These are phyloP conservation scores for Apamea epomidion DNA, from an alignment of 2,888 invertebrate genomes.

Conservation along the genomic window DNA sequence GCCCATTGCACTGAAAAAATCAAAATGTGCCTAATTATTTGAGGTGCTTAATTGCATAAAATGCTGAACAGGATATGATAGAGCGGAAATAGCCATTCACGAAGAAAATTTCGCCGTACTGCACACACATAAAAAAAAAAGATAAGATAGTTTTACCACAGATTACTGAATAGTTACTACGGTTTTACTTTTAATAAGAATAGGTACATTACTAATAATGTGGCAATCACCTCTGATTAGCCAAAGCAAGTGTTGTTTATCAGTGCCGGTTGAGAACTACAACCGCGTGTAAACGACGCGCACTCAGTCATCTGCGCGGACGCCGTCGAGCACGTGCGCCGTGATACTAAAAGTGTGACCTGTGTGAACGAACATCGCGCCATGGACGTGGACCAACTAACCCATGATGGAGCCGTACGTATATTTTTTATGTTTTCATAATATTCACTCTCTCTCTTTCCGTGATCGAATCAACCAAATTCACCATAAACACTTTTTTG, in stretches of 20 bases:
- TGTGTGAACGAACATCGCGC: conserved; percentile 60
- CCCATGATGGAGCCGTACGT: conserved; percentile 76
- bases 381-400: conserved; percentile 72
- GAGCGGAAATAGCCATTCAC: conserved; percentile 6
- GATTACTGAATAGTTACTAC: no score
- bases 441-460: conserved; percentile 19
- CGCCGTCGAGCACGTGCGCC: conserved; percentile 74
- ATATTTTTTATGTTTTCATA: conserved; percentile 19
- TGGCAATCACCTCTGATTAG: conserved; percentile 78
- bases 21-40: conserved; percentile 1
- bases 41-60: background rate
- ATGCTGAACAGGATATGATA: conserved; percentile 23
- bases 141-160: conserved; percentile 64
- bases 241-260: conserved; percentile 79
- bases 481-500: conserved; percentile 25
- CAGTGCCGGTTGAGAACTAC: conserved; percentile 77
- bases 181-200: conserved; percentile 50
- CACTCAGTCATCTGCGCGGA: conserved; percentile 74
- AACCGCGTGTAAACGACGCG: conserved; percentile 72
- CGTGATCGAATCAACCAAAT: conserved; percentile 19
- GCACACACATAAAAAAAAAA: conserved; percentile 7
- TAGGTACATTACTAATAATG: conserved; percentile 59
- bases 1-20: background rate
- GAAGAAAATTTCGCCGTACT: conserved; percentile 20
- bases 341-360: conserved; percentile 63